Evolutionary conservation across 2,113 vertebrate species (phyloP).

Genomic region (Limanda limanda): DNA sequence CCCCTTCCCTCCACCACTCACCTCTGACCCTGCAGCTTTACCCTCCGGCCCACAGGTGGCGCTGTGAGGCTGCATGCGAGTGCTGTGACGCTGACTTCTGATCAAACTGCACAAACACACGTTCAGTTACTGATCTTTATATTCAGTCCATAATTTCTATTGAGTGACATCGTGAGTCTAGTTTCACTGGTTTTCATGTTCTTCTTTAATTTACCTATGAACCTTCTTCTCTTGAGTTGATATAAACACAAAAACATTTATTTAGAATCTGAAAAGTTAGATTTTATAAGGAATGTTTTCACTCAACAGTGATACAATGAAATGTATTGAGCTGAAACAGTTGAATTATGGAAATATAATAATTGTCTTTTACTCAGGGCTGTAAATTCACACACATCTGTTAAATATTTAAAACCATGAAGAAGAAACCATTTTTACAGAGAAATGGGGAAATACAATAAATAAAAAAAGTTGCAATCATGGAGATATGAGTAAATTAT

Average conservation of each 20-base stretch:
- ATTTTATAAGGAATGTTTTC: constrained; percentile 16
- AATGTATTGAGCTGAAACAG: neutral
- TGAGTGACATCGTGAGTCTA: constrained; percentile 28
- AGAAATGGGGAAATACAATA: neutral
- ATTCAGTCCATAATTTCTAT: constrained; percentile 1
- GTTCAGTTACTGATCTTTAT: neutral
- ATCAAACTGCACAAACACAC: constrained; percentile 12
- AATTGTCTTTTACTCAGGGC: neutral
- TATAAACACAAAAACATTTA: neutral
- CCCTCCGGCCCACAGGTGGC: constrained; percentile 38
- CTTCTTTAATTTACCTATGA: neutral
- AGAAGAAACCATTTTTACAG: too few species aligned
- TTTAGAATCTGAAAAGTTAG: neutral
- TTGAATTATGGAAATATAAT: neutral
- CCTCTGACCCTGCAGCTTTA: constrained; percentile 42
- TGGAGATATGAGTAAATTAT: neutral
- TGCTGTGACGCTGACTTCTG: constrained; percentile 62
- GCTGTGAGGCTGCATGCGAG: constrained; percentile 71
- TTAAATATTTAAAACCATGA: too few species aligned
- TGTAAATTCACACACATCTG: too few species aligned
- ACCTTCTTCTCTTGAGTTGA: neutral
- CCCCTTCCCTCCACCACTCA: constrained; percentile 15
- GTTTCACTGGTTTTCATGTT: neutral
- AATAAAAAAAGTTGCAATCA: neutral
- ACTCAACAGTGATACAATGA: constrained; percentile 28